Base-by-base conservation (phyloP, 2,888 invertebrate species). In the Cataglyphis cursor region DNA sequence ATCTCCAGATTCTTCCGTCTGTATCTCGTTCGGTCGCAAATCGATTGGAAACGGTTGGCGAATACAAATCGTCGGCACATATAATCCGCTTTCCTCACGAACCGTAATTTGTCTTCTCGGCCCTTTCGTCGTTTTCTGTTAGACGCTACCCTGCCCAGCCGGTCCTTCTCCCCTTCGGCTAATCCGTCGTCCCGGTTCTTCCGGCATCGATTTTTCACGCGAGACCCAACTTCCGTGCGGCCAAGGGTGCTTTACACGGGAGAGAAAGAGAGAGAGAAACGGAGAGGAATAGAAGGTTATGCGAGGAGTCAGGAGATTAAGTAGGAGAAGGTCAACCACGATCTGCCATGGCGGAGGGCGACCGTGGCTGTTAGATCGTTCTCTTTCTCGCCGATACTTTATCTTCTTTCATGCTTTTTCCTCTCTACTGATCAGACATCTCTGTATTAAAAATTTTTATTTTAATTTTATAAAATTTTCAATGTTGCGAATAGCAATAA, bases 131-230 rank as follows among this genome's bases (percentile, higher is more conserved):
- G 75, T 83, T 81, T 80, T 81, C 83, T 85, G 75, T 81, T 61
- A 75, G 84, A 74, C 72, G 21, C 61, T 70, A 65, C 81, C 31
- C 80, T 48, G 35, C 72, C 74, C 65, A 48, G 59, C 64, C 72
- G 65, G 66, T 72, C 82, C 86, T 81, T 80, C 78, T 74, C 70
- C 85, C 80, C 74, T 84, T 76, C 82, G 82, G 78, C 70, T 81
- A 84, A 89, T 85, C 82, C 65, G 81, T 65, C 88, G 83, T 75
- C 78, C 78, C 73, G 59, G 88, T 87, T 84, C 82, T 89, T 89
- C 89, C 89, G 88, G 83, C 83, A 89, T 89, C 88, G 89, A 89
- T 89, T 89, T 89, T 89, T 89, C 88, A 80, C 87, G 85, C 83
- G 87, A 75, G 83, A 82, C 89, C 84, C 76, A 85, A 85, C 88